Conservation (phyloP, 1,140 invertebrate genomes). For the Papilio aristodemus region DNA sequence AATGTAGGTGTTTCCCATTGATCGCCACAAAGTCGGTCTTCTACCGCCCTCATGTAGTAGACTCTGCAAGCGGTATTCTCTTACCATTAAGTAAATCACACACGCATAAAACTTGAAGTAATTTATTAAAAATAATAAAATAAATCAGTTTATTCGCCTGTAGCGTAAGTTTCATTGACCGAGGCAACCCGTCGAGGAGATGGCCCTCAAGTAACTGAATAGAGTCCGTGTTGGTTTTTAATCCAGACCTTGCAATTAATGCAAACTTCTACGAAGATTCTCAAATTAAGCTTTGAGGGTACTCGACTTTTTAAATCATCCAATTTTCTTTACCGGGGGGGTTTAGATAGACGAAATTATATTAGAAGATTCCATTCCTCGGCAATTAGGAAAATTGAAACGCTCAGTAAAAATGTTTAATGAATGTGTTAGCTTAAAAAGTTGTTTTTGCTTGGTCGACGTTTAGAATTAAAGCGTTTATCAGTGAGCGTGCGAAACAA, state of each 20-base stretch:
- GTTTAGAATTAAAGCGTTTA: not conserved
- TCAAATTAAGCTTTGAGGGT: constrained; percentile 3
- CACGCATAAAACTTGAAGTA: not conserved
- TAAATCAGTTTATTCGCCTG: not conserved
- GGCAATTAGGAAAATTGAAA: constrained; percentile 21
- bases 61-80: too few relatives aligned
- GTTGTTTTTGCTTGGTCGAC: constrained; percentile 8
- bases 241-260: constrained; percentile 21
- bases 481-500: not conserved
- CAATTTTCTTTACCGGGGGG: constrained; percentile 3
- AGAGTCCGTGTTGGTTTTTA: constrained; percentile 8
- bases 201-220: constrained; percentile 11
- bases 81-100: too few relatives aligned
- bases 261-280: constrained; percentile 8
- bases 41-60: too few relatives aligned
- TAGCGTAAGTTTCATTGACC: not conserved
- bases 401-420: constrained; percentile 9
- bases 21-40: too few relatives aligned
- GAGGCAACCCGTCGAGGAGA: not conserved
- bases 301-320: constrained; percentile 15
- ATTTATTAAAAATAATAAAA: constrained; percentile 4
- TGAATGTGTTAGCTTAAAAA: not conserved
- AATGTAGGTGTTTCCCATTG: too few relatives aligned
- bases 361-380: constrained; percentile 10
- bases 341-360: constrained; percentile 5